Conservation (phyloP, 2,113 vertebrate species). For the Myotis yumanensis region DNA sequence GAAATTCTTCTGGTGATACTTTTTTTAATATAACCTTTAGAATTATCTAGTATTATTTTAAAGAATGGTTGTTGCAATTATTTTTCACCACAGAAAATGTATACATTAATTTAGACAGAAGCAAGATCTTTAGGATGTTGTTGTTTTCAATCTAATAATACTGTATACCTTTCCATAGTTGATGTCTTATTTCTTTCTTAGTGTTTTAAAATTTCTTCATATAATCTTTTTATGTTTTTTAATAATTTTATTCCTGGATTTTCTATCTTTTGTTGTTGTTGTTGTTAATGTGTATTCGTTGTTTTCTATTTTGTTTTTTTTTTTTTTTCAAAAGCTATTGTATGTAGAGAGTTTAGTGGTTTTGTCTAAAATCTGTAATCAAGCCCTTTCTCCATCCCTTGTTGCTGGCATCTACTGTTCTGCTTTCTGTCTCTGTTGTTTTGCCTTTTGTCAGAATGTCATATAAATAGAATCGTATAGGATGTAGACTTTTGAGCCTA, state of each 20-base stretch:
- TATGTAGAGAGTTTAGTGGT: background rate
- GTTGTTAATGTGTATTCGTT: background rate
- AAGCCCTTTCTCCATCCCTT: background rate
- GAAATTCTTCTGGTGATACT: background rate
- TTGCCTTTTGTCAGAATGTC: background rate
- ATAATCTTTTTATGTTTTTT: background rate
- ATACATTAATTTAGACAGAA: background rate
- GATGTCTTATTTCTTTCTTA: background rate
- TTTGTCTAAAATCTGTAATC: background rate
- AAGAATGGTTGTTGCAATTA: background rate
- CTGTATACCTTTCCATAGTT: background rate
- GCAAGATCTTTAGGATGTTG: background rate
- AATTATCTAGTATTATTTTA: background rate
- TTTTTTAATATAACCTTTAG: background rate
- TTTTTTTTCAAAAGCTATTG: background rate
- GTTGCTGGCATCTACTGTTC: background rate
- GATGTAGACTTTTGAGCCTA: background rate
- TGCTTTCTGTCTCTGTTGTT: background rate
- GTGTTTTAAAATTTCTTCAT: background rate
- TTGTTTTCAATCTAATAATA: background rate
- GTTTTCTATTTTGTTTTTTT: background rate
- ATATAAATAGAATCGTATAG: background rate
- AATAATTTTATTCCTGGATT: background rate
- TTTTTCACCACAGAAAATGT: background rate
- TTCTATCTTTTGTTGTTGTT: background rate